Percentiles rank a stretch among this genome's conserved stretches.
These are phyloP conservation scores for Heterodera schachtii DNA, from an alignment of 1,140 invertebrate genomes.

Conservation along the genomic window DNA sequence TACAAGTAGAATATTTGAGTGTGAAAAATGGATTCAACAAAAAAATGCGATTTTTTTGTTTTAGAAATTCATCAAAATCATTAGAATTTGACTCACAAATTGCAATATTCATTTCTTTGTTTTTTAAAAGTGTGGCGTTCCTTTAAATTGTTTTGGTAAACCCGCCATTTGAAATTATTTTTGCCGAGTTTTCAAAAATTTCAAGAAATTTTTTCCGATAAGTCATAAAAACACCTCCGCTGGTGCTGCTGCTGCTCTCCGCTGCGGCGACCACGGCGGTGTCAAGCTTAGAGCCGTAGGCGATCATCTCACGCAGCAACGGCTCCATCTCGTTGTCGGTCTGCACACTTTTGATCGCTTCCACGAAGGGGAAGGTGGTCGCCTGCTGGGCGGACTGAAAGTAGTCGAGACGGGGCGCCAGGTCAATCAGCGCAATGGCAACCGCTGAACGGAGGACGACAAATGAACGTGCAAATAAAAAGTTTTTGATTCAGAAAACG, in stretches of 20 bases:
- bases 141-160: constrained; percentile 9
- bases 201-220: too few species aligned
- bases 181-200: background rate
- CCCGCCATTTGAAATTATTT: too few species aligned
- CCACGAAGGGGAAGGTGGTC: constrained; percentile 38
- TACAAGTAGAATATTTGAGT: too few species aligned
- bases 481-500: too few species aligned
- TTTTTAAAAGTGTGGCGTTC: background rate
- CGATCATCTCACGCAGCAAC: constrained; percentile 32
- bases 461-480: too few species aligned
- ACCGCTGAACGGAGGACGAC: constrained; percentile 32
- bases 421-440: constrained; percentile 31
- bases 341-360: constrained; percentile 28
- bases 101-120: background rate
- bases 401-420: constrained; percentile 34
- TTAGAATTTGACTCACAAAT: too few species aligned
- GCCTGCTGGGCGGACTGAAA: constrained; percentile 27
- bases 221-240: too few species aligned
- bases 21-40: too few species aligned
- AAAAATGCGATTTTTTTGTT: background rate
- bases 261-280: constrained; percentile 12
- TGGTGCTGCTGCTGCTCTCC: background rate
- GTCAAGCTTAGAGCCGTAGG: constrained; percentile 14
- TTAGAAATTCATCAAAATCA: too few species aligned
- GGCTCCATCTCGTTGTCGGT: constrained; percentile 30